A percentile compares a stretch with the other conserved stretches of the same genome.
Evolutionary conservation across 2,797 vertebrate species (phyloP).

Genomic region (Myoxocephalus aenaeus): DNA sequence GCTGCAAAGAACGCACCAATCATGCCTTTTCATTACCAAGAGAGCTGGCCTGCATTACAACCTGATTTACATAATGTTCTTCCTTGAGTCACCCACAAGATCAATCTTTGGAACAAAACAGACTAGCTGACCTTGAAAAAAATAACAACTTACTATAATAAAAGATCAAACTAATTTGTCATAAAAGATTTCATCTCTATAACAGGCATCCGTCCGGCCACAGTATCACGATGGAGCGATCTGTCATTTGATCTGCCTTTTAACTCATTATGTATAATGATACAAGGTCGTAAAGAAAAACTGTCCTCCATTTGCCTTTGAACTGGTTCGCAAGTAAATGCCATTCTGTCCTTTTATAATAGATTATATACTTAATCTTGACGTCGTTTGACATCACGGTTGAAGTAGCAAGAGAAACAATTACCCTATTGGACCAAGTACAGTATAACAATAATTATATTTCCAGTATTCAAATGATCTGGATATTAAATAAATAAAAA

Average conservation of each 20-base stretch:
- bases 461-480: constrained; percentile 41
- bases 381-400: constrained; percentile 30
- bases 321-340: constrained; percentile 10
- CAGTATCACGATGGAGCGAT: neutral
- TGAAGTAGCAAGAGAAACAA: constrained; percentile 43
- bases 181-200: neutral
- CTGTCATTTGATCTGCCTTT: neutral
- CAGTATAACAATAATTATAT: constrained; percentile 31
- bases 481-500: constrained; percentile 34
- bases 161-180: neutral
- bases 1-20: too few species aligned
- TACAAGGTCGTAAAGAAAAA: constrained; percentile 16
- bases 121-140: constrained; percentile 21
- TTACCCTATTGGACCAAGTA: constrained; percentile 35
- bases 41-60: too few species aligned
- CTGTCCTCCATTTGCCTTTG: constrained; percentile 22
- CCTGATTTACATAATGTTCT: constrained; percentile 28
- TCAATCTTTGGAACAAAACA: constrained; percentile 24
- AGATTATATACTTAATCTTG: constrained; percentile 20
- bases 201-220: neutral
- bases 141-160: neutral
- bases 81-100: constrained; percentile 21
- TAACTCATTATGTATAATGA: neutral
- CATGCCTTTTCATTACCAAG: too few species aligned
- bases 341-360: neutral